Evolutionary conservation across 2,113 vertebrate species (phyloP).

Genomic region (Heterotis niloticus): DNA sequence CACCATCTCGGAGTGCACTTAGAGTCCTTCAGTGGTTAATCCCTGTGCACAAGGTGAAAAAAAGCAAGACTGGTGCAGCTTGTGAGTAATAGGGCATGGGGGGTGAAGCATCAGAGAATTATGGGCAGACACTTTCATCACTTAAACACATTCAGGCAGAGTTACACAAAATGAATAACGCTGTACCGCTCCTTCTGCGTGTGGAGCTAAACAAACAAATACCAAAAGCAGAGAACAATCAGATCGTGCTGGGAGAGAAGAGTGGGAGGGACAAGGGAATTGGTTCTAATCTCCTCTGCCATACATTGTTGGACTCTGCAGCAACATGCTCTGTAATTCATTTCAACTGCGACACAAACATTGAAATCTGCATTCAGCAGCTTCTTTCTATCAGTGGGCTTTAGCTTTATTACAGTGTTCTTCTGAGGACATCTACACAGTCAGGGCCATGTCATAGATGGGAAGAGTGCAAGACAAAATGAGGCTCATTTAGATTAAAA

Average conservation of each 20-base stretch:
- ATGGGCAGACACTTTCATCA: neutral
- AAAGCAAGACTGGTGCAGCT: neutral
- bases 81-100: no score
- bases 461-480: conserved; percentile 36
- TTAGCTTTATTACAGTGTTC: neutral
- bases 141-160: neutral
- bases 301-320: neutral
- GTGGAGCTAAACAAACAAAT: conserved; percentile 1
- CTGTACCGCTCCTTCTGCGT: neutral
- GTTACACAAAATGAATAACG: neutral
- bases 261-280: neutral
- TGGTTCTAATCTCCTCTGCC: neutral
- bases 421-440: conserved; percentile 8
- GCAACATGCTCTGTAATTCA: neutral
- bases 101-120: no score
- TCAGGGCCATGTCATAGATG: conserved; percentile 24
- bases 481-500: conserved; percentile 40
- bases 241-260: neutral
- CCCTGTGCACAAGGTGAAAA: neutral
- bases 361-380: neutral
- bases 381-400: neutral
- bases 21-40: neutral
- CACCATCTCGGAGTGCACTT: neutral
- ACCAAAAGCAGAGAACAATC: neutral
- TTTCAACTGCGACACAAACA: neutral